phyloP scores from a whole-genome alignment of 1,140 invertebrate genomes.

The Oryzaephilus surinamensis region DNA sequence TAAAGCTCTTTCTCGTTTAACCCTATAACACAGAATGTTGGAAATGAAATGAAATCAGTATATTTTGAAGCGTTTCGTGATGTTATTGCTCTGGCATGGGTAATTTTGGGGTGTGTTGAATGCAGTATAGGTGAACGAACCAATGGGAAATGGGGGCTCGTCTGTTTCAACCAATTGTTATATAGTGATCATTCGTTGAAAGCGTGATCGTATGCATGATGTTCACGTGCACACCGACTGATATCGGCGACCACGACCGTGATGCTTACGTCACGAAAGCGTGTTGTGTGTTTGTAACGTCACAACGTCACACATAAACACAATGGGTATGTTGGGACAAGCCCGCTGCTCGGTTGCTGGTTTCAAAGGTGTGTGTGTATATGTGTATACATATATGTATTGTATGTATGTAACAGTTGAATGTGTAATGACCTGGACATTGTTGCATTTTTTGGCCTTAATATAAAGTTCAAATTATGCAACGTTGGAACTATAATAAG shows the following conservation, averaged over 20 bases:
- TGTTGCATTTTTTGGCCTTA: no score
- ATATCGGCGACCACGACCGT: conserved; percentile 35
- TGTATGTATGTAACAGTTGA: no score
- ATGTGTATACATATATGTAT: not conserved
- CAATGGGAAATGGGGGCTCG: conserved; percentile 42
- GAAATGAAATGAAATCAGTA: conserved; percentile 16
- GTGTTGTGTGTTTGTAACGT: conserved; percentile 36
- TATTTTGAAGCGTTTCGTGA: conserved; percentile 20
- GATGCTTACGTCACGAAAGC: conserved; percentile 43
- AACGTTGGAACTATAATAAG: no score
- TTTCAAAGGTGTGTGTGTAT: not conserved
- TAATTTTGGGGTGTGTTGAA: conserved; percentile 24
- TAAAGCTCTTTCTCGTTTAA: no score
- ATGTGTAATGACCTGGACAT: no score
- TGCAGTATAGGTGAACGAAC: conserved; percentile 24
- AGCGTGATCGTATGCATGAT: conserved; percentile 44
- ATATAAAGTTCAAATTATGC: no score
- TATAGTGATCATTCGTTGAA: conserved; percentile 35
- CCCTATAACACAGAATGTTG: not conserved
- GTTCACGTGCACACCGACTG: conserved; percentile 47
- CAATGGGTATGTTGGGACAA: conserved; percentile 2
- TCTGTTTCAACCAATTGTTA: conserved; percentile 34
- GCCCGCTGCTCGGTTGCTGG: conserved; percentile 8
- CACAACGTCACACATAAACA: conserved; percentile 33
- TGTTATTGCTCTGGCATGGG: conserved; percentile 29